Evolutionary conservation across 2,888 invertebrate species (phyloP).

Genomic region (Eupithecia abbreviata): DNA sequence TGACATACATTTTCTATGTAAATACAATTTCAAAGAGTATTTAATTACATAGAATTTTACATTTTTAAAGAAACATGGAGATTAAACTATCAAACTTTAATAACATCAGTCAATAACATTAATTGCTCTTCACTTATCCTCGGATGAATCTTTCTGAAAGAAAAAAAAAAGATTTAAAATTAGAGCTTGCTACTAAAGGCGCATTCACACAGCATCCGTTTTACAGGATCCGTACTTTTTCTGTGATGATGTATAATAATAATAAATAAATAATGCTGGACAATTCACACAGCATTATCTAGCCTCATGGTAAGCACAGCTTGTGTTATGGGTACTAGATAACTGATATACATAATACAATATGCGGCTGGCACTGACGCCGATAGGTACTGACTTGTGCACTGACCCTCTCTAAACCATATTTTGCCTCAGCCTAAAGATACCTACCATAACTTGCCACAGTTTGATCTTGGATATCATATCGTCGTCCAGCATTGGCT

Average conservation of each 20-base stretch:
- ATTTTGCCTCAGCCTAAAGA: background rate
- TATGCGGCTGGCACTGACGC: too few species aligned
- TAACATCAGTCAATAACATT: slow-evolving; percentile 64
- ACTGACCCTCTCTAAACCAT: too few species aligned
- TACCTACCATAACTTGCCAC: slow-evolving; percentile 73
- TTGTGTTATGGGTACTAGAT: too few species aligned
- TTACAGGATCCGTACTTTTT: too few species aligned
- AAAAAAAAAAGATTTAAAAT: slow-evolving; percentile 1
- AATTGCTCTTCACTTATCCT: slow-evolving; percentile 60
- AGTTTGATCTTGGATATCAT: slow-evolving; percentile 71
- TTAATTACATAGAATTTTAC: slow-evolving; percentile 51
- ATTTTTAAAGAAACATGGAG: slow-evolving; percentile 40
- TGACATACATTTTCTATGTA: slow-evolving; percentile 57
- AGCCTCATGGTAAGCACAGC: too few species aligned
- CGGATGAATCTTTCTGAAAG: slow-evolving; percentile 72
- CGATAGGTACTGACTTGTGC: too few species aligned
- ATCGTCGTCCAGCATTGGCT: slow-evolving; percentile 77
- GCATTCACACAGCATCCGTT: too few species aligned
- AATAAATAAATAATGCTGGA: too few species aligned
- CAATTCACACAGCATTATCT: too few species aligned
- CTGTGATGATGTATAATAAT: too few species aligned
- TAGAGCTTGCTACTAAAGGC: too few species aligned
- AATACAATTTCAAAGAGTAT: slow-evolving; percentile 58
- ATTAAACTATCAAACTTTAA: slow-evolving; percentile 41
- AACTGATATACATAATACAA: too few species aligned